A percentile compares a stretch with the other conserved stretches of the same genome.
These are phyloP conservation scores for Luffia ferchaultella DNA, from an alignment of 2,888 invertebrate species.

Conservation along the genomic window DNA sequence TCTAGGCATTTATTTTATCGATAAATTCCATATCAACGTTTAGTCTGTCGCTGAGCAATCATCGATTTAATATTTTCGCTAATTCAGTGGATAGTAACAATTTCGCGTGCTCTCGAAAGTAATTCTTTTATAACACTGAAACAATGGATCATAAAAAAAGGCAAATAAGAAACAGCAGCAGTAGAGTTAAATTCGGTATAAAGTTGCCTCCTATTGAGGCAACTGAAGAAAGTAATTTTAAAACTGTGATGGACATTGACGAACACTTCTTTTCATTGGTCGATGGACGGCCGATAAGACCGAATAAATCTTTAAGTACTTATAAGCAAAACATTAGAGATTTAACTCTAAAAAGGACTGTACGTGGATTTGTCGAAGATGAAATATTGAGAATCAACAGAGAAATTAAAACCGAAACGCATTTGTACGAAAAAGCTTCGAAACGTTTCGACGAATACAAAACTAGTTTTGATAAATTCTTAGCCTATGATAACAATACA, in stretches of 20 bases:
- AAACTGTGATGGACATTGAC: constrained; percentile 68
- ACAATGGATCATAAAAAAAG: constrained; percentile 3
- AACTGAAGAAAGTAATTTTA: constrained; percentile 18
- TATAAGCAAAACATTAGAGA: constrained; percentile 63
- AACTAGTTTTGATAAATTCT: constrained; percentile 52
- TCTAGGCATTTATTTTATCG: no score
- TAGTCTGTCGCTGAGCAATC: neutral
- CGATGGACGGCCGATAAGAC: constrained; percentile 65
- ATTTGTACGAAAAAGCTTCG: constrained; percentile 37
- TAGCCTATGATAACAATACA: constrained; percentile 52
- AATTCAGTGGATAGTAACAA: no score
- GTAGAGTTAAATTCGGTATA: constrained; percentile 24
- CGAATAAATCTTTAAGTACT: constrained; percentile 56
- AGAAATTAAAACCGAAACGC: constrained; percentile 44
- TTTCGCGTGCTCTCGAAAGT: no score
- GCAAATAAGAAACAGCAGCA: neutral
- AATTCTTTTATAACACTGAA: no score
- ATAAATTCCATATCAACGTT: neutral
- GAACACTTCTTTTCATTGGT: constrained; percentile 70
- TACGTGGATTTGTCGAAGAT: constrained; percentile 42
- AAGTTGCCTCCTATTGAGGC: constrained; percentile 48
- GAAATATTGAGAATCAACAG: constrained; percentile 48
- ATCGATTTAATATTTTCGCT: neutral
- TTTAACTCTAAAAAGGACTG: constrained; percentile 40
- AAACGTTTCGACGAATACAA: constrained; percentile 49